These are phyloP conservation scores for Brachyhypopomus gauderio DNA, from an alignment of 2,113 vertebrate species.

Conservation along the genomic window DNA sequence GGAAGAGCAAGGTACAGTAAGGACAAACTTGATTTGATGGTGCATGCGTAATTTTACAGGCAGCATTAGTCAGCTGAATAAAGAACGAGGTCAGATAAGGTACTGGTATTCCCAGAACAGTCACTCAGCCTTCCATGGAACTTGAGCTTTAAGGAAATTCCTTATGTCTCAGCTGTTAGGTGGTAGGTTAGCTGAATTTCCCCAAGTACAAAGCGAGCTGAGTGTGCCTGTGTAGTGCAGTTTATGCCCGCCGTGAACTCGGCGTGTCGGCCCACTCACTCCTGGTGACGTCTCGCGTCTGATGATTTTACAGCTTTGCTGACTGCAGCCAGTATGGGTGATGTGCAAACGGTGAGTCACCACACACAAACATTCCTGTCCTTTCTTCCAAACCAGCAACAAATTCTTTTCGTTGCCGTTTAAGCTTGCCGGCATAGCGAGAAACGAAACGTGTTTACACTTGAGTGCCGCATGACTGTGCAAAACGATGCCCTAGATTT, in stretches of 20 bases:
- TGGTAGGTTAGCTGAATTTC: background rate
- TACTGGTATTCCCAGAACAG: background rate
- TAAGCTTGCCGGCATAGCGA: background rate
- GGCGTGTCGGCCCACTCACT: background rate
- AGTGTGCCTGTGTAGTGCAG: too few relatives aligned
- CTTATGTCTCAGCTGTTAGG: background rate
- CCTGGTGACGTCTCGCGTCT: slow-evolving; percentile 32
- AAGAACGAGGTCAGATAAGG: background rate
- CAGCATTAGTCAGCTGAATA: background rate
- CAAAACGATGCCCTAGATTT: background rate
- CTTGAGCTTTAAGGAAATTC: background rate
- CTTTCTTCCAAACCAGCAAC: background rate
- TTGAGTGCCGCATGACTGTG: background rate
- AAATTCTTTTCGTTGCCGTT: background rate
- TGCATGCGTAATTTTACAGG: background rate
- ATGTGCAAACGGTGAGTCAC: slow-evolving; percentile 56
- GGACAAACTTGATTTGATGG: slow-evolving; percentile 1
- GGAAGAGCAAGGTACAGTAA: slow-evolving; percentile 74
- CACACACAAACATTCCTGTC: background rate
- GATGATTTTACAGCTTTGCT: slow-evolving; percentile 66
- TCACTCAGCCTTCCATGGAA: background rate
- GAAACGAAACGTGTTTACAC: background rate
- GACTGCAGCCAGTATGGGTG: slow-evolving; percentile 67
- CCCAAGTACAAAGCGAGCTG: background rate
- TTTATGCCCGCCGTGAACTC: background rate